Percentiles rank a stretch among this genome's conserved stretches.
Conservation (phyloP, 2,888 invertebrate genomes). For the Tortrix viridana region DNA sequence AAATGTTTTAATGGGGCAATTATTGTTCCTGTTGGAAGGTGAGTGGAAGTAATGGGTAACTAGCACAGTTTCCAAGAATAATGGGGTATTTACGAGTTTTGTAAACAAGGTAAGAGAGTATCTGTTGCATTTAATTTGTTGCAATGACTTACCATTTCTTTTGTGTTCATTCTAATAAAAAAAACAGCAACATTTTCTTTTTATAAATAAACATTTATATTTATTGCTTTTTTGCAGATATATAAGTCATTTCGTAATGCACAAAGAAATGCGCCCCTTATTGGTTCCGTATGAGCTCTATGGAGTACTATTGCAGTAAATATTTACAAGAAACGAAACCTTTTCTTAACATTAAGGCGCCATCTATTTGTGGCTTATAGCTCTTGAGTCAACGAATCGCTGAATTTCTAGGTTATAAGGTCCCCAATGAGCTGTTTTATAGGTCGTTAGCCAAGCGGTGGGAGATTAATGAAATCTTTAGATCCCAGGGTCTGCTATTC, state of each 20-base stretch:
- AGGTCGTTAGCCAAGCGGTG: slow-evolving; percentile 45
- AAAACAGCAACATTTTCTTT: no score
- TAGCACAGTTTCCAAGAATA: slow-evolving; percentile 26
- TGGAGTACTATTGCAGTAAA: no score
- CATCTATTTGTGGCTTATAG: slow-evolving; percentile 47
- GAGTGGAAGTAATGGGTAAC: slow-evolving; percentile 21
- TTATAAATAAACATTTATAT: no score
- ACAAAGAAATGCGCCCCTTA: no score
- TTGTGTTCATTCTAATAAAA: background rate
- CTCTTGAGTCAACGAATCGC: slow-evolving; percentile 46
- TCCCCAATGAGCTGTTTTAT: slow-evolving; percentile 53
- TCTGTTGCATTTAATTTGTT: background rate
- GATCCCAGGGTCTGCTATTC: slow-evolving; percentile 35
- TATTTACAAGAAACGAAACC: background rate
- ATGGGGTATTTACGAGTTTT: slow-evolving; percentile 24
- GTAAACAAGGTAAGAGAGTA: background rate
- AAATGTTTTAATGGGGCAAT: slow-evolving; percentile 33
- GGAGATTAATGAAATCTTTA: slow-evolving; percentile 48
- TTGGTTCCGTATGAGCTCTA: no score
- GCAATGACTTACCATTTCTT: background rate
- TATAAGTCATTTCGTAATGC: no score
- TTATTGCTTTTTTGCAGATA: no score
- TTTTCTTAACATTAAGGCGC: slow-evolving; percentile 38
- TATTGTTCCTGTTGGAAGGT: slow-evolving; percentile 22
- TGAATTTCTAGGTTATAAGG: slow-evolving; percentile 53